Conservation (phyloP, 2,888 invertebrate species). For the Alloplasta piceator region DNA sequence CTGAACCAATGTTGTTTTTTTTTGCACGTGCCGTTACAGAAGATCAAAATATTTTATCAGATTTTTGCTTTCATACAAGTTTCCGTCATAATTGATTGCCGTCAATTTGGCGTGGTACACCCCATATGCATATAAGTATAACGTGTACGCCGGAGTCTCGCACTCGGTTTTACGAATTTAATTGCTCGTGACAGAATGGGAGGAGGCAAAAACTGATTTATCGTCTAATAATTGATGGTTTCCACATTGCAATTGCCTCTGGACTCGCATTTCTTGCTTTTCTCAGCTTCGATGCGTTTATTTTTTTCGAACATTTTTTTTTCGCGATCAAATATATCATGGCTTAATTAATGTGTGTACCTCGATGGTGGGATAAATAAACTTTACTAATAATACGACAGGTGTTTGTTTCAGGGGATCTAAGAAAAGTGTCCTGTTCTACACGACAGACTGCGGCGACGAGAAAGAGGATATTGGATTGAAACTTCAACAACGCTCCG, state of each 20-base stretch:
- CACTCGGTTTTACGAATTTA: constrained; percentile 62
- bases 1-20: too few relatives aligned
- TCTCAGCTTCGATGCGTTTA: constrained; percentile 34
- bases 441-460: constrained; percentile 81
- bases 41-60: too few relatives aligned
- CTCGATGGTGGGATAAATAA: neutral
- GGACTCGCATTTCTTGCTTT: constrained; percentile 35
- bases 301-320: neutral
- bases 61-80: too few relatives aligned
- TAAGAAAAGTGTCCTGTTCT: constrained; percentile 79
- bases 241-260: constrained; percentile 49
- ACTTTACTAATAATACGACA: constrained; percentile 54
- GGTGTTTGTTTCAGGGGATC: constrained; percentile 77
- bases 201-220: constrained; percentile 68
- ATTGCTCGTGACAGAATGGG: constrained; percentile 70
- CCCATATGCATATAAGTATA: neutral
- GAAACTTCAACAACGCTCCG: constrained; percentile 79
- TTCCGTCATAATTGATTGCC: neutral
- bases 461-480: constrained; percentile 77
- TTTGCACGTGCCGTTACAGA: too few relatives aligned
- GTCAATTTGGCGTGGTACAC: neutral
- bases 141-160: neutral
- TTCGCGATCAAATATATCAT: constrained; percentile 26
- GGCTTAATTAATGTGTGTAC: constrained; percentile 16
- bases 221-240: constrained; percentile 72